A percentile compares a stretch with the other conserved stretches of the same genome.
phyloP scores from a whole-genome alignment of 2,113 vertebrate genomes.

The Brienomyrus brachyistius region DNA sequence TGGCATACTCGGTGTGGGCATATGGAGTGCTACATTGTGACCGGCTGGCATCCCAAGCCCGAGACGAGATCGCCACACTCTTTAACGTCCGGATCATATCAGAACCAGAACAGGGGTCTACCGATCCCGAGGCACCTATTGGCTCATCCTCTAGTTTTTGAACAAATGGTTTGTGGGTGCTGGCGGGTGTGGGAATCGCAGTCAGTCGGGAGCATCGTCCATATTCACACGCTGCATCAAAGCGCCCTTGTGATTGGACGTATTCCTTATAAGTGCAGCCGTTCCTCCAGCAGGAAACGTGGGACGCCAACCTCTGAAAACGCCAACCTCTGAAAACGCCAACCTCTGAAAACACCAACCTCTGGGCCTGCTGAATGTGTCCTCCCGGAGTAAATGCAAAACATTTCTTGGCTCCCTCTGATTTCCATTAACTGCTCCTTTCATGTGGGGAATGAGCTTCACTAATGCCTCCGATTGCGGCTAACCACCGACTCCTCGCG shows the following conservation, averaged over 20 bases:
- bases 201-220: slow-evolving; percentile 45
- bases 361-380: slow-evolving; percentile 28
- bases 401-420: slow-evolving; percentile 48
- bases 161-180: slow-evolving; percentile 39
- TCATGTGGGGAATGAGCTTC: slow-evolving; percentile 46
- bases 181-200: slow-evolving; percentile 52
- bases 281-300: slow-evolving; percentile 17
- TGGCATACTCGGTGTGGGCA: background rate
- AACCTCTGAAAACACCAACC: slow-evolving; percentile 16
- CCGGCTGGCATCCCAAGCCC: background rate
- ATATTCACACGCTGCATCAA: slow-evolving; percentile 53
- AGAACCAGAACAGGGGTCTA: background rate
- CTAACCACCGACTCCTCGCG: slow-evolving; percentile 35
- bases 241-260: slow-evolving; percentile 46
- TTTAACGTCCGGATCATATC: background rate
- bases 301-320: slow-evolving; percentile 22
- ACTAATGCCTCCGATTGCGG: slow-evolving; percentile 44
- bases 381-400: slow-evolving; percentile 46
- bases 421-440: slow-evolving; percentile 47
- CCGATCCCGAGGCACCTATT: background rate
- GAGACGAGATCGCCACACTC: background rate
- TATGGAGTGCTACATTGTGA: background rate
- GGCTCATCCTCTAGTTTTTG: background rate
- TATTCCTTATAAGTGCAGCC: slow-evolving; percentile 23
- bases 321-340: slow-evolving; percentile 19